Base-by-base conservation (phyloP, 2,113 vertebrate species). In the Odobenus rosmarus region DNA sequence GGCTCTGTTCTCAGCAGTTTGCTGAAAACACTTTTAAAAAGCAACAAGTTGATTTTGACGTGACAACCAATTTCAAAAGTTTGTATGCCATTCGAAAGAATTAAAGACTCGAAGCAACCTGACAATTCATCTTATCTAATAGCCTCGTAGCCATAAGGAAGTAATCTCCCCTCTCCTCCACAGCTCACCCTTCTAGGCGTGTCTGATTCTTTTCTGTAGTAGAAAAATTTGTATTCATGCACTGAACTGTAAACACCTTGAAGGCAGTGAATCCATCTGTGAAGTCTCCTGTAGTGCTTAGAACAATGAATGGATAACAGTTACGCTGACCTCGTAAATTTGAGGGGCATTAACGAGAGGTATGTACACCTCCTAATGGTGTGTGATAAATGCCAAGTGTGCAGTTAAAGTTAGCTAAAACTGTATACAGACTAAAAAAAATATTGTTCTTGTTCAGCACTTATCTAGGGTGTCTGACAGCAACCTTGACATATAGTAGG, bases 51-150 rank as follows among this genome's bases (percentile, higher is more conserved):
- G 19, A 74, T 93, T 96, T 94, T 94, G 21, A 97, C 64, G 31
- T 88, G 46, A 72, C 19, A 92, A 92, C 51, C 79, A 71, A 36
- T 96, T 97, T 84, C 55, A 95, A 83, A 94, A 92, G 57, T 88
- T 79, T 49, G 2, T 90, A 24, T 74, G n/a, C 31, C 24, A 64
- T 53, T 69, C 16, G 13, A 14, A 88, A 71, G 26, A 79, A n/a
- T 61, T 36, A 19, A 85, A 67, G 10, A 69, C 7, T 53, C 42
- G 24, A 92, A 88, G 23, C 28, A 95, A 33, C 16, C n/a, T 24
- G 13, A 49, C 71, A 39, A 64, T 88, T 21, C 4, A 18, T 92
- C 64, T 77, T 81, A 7, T 51, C 13, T 36, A 49, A 42, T 69
- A 64, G 59, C 31, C 24, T 80, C 49, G 49, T 51, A 21, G 13